Evolutionary conservation across 2,888 invertebrate species (phyloP), one percentile per base, ranked within the genome.

Genomic region (Ephialtes manifestator): DNA sequence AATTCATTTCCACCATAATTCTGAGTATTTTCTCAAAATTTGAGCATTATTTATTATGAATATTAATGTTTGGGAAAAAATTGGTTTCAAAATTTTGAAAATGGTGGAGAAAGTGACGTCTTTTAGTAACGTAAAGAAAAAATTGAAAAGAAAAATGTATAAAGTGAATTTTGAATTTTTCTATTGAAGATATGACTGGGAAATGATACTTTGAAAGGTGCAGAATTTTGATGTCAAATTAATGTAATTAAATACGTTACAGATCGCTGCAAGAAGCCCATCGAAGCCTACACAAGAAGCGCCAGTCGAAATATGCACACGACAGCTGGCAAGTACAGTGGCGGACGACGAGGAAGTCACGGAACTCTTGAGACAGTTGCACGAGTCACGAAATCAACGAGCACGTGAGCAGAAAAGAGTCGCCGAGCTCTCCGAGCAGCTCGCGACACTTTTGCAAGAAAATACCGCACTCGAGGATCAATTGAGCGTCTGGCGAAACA

Each of bases 341-440:
- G 81, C 86, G 11, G 92, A 89, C 80, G 92, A 93, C 74, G 95
- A 95, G 84, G 94, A 95, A 88, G 89, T 95, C 24, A 92, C 94
- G 18, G 94, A 95, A 83, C 91, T 97, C 87, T 95, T 97, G 91
- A 96, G 96, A 89, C 97, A 97, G 92, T 94, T 97, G 87, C 95
- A 97, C 89, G 96, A 97, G 87, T 95, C 95, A 71, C 96, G 96
- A 92, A 96, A 96, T 24, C 96, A 96, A 67, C 96, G 96, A 86
- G 95, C 96, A 58, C 95, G 96, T 88, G 97, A 97, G 91, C 97
- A 97, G 89, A 95, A 97, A 89, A 95, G 96, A 88, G 96, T 96
- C 31, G 95, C 95, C 0, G 97, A 98, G 93, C 94, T 98, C 71
- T 97, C 97, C 89, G 97, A 97, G 91, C 97, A 97, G 92, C 93